A percentile compares a stretch with the other conserved stretches of the same genome.
These are phyloP conservation scores for Meganola albula DNA, from an alignment of 2,888 invertebrate species.

Conservation along the genomic window DNA sequence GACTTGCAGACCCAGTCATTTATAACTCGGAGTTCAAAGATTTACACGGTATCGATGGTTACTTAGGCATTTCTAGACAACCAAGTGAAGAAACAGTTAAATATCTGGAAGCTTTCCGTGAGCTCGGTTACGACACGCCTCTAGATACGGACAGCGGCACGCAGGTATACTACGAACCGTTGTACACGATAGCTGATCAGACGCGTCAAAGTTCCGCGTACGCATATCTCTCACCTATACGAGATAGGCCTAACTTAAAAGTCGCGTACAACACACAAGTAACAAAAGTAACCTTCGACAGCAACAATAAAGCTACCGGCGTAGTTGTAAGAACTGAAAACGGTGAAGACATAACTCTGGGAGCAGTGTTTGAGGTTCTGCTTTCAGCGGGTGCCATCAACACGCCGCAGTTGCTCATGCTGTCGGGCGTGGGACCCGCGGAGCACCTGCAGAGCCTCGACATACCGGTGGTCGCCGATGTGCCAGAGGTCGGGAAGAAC, in stretches of 20 bases:
- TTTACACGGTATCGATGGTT: constrained; percentile 49
- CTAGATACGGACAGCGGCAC: no score
- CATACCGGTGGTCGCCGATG: constrained; percentile 50
- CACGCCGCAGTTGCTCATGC: constrained; percentile 67
- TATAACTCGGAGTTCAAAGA: constrained; percentile 2
- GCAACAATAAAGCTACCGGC: constrained; percentile 11
- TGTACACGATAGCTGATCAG: no score
- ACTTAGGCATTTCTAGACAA: constrained; percentile 59
- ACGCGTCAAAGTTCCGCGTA: constrained; percentile 81
- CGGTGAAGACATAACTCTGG: constrained; percentile 1
- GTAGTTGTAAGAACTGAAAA: constrained; percentile 6
- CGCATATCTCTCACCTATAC: constrained; percentile 56
- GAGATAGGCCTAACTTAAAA: constrained; percentile 40
- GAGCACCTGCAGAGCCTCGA: constrained; percentile 47
- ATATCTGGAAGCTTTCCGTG: constrained; percentile 55
- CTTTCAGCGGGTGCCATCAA: constrained; percentile 67
- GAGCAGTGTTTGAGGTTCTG: constrained; percentile 61
- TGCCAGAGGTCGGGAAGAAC: constrained; percentile 68
- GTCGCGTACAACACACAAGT: constrained; percentile 36
- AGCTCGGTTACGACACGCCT: no score
- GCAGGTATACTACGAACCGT: no score
- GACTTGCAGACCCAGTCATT: constrained; percentile 11
- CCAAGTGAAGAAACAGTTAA: constrained; percentile 44
- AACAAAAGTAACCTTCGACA: constrained; percentile 15
- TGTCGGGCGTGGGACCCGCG: constrained; percentile 72